Percentiles rank a stretch among this genome's conserved stretches.
Evolutionary conservation across 1,140 invertebrate genomes (phyloP).

Genomic region (Dolichoris vasculosae): DNA sequence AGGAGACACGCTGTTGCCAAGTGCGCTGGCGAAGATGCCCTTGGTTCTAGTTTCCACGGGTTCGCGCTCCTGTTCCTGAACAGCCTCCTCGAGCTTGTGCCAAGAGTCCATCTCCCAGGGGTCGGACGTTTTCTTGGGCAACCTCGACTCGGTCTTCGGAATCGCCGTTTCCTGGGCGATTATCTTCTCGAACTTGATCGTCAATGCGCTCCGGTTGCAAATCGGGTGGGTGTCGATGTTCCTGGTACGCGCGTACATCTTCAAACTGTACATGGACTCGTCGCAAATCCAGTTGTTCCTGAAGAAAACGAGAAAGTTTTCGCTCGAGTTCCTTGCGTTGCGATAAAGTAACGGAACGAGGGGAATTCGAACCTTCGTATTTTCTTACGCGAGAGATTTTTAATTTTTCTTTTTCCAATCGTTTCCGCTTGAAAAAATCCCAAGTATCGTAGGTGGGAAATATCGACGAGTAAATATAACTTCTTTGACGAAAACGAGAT

Average conservation of each 20-base stretch:
- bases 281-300: constrained; percentile 49
- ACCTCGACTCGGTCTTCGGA: background rate
- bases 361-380: no score
- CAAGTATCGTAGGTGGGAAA: no score
- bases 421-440: no score
- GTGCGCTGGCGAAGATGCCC: background rate
- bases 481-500: no score
- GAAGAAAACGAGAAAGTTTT: background rate
- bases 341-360: no score
- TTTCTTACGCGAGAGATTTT: no score
- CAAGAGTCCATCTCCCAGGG: constrained; percentile 36
- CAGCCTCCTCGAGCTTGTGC: constrained; percentile 40
- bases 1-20: constrained; percentile 52
- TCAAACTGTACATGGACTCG: background rate
- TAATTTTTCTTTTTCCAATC: no score
- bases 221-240: constrained; percentile 21
- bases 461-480: no score
- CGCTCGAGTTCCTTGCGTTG: no score
- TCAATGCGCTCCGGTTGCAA: constrained; percentile 2
- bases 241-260: background rate
- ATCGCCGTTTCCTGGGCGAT: background rate
- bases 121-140: constrained; percentile 10
- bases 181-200: constrained; percentile 23
- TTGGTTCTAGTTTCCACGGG: background rate
- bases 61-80: constrained; percentile 20